Evolutionary conservation across 2,888 invertebrate genomes (phyloP), one percentile per base, ranked within the genome.

Genomic region (Ormyrus thymus): DNA sequence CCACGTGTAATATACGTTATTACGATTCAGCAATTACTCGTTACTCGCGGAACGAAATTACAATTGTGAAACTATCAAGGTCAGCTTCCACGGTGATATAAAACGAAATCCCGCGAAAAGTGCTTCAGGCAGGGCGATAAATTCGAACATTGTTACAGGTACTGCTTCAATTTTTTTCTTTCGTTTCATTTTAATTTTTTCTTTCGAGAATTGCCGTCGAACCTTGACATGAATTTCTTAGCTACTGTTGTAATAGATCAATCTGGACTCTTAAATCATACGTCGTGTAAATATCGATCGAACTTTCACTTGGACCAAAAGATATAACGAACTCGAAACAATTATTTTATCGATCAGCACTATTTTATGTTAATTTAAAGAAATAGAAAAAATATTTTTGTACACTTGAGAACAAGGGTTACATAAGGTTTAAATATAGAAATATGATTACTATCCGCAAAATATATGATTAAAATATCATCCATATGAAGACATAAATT

Each of bases 191-290:
- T 74, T 59, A 15, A 29, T 45, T 13, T 53, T 13, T 13, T 72
- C 53, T 29, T 48, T 8, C 11, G 59, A 9, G 6, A 13, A 10
- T 56, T 53, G 29, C 29, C 7, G 7, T 29, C 6, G 11, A 64
- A 51, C 74, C 70, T 78, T 78, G 78, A 70, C 78, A 74, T 13
- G 48, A 53, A 59, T 78, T 29, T 29, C 6, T 56, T 55, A n/a
- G 46, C 43, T 9, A 13, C 53, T 66, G 45, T 64, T 58, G 68
- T 73, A 53, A 55, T 51, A 68, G 72, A 68, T 73, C 46, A 46
- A 29, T 73, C 10, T 48, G 13, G 45, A 55, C 10, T 29, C 61
- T 15, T 62, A 29, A 29, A 55, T 61, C 13, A 62, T 56, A 29
- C 29, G 29, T 29, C 29, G 29, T 4, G 29, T 61, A 45, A 9